Percentiles rank a stretch among this genome's conserved stretches.
Conservation (phyloP, 2,113 vertebrate species). For the Girardinichthys multiradiatus region DNA sequence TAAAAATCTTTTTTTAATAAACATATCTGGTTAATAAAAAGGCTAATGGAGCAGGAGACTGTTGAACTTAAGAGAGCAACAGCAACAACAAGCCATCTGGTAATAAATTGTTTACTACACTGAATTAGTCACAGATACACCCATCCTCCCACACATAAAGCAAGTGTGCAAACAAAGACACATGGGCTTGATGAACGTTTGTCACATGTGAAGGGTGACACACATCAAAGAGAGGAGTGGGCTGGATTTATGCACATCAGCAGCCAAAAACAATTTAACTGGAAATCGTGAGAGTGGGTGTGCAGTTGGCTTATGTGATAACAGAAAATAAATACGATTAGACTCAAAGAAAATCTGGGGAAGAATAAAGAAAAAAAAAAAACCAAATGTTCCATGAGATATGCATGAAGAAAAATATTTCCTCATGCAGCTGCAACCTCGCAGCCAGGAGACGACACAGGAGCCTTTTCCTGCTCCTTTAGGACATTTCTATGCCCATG, state of each 20-base stretch:
- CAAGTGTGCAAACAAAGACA: constrained; percentile 5
- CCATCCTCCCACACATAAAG: constrained; percentile 18
- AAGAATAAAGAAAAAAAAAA: background rate
- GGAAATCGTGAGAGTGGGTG: constrained; percentile 34
- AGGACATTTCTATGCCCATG: constrained; percentile 13
- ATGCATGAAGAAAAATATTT: constrained; percentile 10
- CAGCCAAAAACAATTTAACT: constrained; percentile 38
- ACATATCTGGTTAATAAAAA: background rate
- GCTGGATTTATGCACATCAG: constrained; percentile 49
- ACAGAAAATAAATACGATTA: constrained; percentile 29
- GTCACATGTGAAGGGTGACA: constrained; percentile 30
- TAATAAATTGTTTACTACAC: constrained; percentile 49
- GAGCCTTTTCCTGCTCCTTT: background rate
- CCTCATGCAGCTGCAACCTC: background rate
- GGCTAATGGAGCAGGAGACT: constrained; percentile 8
- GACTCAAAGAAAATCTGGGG: background rate
- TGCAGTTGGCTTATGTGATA: constrained; percentile 33
- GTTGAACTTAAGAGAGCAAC: constrained; percentile 7
- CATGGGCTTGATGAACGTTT: constrained; percentile 15
- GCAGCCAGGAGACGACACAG: constrained; percentile 7
- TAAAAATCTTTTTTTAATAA: background rate
- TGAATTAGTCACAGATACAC: constrained; percentile 1
- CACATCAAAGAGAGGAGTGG: constrained; percentile 44
- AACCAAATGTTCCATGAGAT: background rate
- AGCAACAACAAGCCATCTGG: constrained; percentile 22